Percentiles rank a stretch among this genome's conserved stretches.
Conservation (phyloP, 37 sponge, comb jelly and placozoan species). For the Mnemiopsis leidyi region DNA sequence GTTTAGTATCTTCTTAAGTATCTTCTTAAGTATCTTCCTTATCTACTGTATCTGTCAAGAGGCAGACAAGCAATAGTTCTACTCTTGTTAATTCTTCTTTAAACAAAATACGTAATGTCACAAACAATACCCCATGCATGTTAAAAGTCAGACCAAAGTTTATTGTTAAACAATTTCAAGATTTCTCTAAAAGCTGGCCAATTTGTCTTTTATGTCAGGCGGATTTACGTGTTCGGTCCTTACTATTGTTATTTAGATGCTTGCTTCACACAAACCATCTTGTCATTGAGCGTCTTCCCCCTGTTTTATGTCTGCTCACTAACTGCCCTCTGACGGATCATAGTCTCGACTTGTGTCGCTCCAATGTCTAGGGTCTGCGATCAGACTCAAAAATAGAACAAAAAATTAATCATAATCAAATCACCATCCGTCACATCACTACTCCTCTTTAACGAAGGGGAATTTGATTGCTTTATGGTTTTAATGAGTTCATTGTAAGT, state of each 20-base stretch:
- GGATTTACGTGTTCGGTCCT: background rate
- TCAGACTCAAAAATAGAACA: background rate
- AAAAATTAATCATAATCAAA: background rate
- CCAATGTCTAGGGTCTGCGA: background rate
- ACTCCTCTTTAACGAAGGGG: no score
- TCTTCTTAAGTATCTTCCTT: no score
- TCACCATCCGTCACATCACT: background rate
- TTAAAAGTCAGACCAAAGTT: no score
- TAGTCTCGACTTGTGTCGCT: background rate
- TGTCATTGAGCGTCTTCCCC: background rate
- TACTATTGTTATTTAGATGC: background rate
- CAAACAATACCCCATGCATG: no score
- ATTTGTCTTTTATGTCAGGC: background rate
- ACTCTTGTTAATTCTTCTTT: no score
- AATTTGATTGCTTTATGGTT: no score
- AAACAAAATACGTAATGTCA: no score
- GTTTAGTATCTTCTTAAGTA: no score
- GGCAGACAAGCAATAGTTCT: no score
- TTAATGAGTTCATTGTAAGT: no score
- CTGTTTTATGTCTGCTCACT: background rate
- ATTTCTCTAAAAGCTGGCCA: background rate
- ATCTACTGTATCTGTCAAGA: no score
- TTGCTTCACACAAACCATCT: background rate
- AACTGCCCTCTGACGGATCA: background rate
- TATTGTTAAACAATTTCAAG: no score